phyloP scores from a whole-genome alignment of 1,140 invertebrate genomes.

The Drosophila nigromelanica region DNA sequence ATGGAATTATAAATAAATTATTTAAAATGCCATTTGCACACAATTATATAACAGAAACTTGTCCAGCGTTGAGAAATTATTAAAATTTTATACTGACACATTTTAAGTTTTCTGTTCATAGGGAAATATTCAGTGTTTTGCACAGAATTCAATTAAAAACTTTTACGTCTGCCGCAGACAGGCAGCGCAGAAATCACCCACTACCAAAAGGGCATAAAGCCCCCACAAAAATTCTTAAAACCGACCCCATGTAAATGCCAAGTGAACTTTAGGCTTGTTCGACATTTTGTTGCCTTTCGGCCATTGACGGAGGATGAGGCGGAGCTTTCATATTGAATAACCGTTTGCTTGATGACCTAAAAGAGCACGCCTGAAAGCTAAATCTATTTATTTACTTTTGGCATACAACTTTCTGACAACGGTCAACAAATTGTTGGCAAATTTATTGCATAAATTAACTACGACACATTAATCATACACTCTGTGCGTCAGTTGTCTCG shows the following conservation, averaged over 20 bases:
- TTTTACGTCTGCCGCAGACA: slow-evolving; percentile 54
- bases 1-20: slow-evolving; percentile 45
- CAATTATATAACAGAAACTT: slow-evolving; percentile 28
- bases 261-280: slow-evolving; percentile 41
- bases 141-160: slow-evolving; percentile 77
- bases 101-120: slow-evolving; percentile 67
- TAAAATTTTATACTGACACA: slow-evolving; percentile 55
- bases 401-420: slow-evolving; percentile 57
- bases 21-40: slow-evolving; percentile 49
- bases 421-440: slow-evolving; percentile 55
- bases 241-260: slow-evolving; percentile 38
- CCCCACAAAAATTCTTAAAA: slow-evolving; percentile 3
- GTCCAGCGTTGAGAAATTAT: slow-evolving; percentile 37
- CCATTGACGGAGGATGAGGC: neutral
- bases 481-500: slow-evolving; percentile 19
- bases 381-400: slow-evolving; percentile 25
- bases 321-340: slow-evolving; percentile 2
- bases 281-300: slow-evolving; percentile 48
- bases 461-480: slow-evolving; percentile 70
- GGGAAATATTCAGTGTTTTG: slow-evolving; percentile 60
- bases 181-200: slow-evolving; percentile 11
- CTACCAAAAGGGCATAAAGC: slow-evolving; percentile 2
- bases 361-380: neutral
- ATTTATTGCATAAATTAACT: slow-evolving; percentile 65
- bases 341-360: neutral